phyloP scores from a whole-genome alignment of 2,888 invertebrate species.

The Sisyra terminalis region DNA sequence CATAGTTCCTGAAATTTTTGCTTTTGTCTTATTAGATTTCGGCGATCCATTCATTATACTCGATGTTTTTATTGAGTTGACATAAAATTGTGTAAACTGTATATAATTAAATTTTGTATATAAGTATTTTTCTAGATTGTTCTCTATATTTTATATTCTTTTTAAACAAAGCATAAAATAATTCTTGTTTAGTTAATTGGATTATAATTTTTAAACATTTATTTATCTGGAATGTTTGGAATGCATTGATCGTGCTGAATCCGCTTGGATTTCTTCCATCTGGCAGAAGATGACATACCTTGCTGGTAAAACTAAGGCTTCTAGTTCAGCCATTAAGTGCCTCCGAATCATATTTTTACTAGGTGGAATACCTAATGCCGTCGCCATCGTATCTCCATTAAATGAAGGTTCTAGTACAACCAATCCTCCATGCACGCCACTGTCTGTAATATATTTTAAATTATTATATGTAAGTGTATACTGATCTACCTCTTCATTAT shows the following conservation, averaged over 20 bases:
- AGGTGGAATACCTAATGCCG: slow-evolving; percentile 79
- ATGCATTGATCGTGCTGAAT: slow-evolving; percentile 52
- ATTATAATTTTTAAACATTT: slow-evolving; percentile 8
- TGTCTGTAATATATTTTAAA: slow-evolving; percentile 40
- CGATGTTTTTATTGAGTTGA: too few species aligned
- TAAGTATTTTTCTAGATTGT: background rate
- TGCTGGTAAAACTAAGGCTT: slow-evolving; percentile 79
- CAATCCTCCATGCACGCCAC: slow-evolving; percentile 88
- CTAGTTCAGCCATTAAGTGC: slow-evolving; percentile 81
- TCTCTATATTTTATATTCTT: background rate
- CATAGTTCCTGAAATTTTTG: too few species aligned
- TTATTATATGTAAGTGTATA: slow-evolving; percentile 1
- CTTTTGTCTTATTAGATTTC: too few species aligned
- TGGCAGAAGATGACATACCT: slow-evolving; percentile 82
- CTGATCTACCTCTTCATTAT: too few species aligned
- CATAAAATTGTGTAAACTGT: background rate
- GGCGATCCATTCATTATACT: too few species aligned
- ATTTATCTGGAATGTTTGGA: slow-evolving; percentile 27
- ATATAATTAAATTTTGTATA: background rate
- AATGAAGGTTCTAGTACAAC: slow-evolving; percentile 88
- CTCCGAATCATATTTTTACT: slow-evolving; percentile 85
- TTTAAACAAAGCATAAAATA: background rate
- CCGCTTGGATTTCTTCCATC: slow-evolving; percentile 69
- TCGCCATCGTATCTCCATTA: slow-evolving; percentile 89
- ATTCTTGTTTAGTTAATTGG: background rate